Conservation (phyloP, 1,140 invertebrate species). For the Limonius californicus region DNA sequence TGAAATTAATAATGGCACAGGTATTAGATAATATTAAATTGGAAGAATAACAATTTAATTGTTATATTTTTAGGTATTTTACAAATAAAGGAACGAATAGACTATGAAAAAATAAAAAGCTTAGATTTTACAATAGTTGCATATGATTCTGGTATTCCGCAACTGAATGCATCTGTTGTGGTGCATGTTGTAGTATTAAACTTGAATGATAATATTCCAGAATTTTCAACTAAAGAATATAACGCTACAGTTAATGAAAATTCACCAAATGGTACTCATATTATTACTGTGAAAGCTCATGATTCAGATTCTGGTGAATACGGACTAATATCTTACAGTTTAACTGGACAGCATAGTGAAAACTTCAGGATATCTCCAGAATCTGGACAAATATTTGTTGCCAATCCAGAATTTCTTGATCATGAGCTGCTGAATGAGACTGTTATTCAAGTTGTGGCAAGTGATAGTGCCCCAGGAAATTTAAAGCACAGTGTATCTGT, state of each 20-base stretch:
- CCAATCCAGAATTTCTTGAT: conserved; percentile 69
- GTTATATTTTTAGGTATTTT: conserved; percentile 60
- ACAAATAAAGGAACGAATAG: conserved; percentile 70
- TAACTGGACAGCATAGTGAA: conserved; percentile 67
- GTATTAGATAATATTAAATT: too few relatives aligned
- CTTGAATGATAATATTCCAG: conserved; percentile 82
- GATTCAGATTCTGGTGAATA: conserved; percentile 69
- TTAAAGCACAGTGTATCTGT: conserved; percentile 66
- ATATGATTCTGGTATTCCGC: conserved; percentile 79
- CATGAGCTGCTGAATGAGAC: conserved; percentile 69
- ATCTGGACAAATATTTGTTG: conserved; percentile 76
- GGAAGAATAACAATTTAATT: too few relatives aligned
- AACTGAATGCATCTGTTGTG: conserved; percentile 61
- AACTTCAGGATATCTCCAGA: conserved; percentile 68
- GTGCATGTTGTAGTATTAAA: conserved; percentile 77
- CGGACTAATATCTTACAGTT: conserved; percentile 70
- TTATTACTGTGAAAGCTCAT: conserved; percentile 58
- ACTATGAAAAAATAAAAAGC: conserved; percentile 75
- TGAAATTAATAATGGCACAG: conserved; percentile 70
- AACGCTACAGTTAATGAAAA: conserved; percentile 71
- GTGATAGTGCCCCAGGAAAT: conserved; percentile 69
- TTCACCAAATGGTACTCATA: conserved; percentile 61
- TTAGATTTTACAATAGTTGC: conserved; percentile 77
- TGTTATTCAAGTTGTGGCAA: conserved; percentile 72
- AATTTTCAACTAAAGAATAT: conserved; percentile 66